phyloP scores from a whole-genome alignment of 2,113 vertebrate genomes.

The Lipotes vexillifer region DNA sequence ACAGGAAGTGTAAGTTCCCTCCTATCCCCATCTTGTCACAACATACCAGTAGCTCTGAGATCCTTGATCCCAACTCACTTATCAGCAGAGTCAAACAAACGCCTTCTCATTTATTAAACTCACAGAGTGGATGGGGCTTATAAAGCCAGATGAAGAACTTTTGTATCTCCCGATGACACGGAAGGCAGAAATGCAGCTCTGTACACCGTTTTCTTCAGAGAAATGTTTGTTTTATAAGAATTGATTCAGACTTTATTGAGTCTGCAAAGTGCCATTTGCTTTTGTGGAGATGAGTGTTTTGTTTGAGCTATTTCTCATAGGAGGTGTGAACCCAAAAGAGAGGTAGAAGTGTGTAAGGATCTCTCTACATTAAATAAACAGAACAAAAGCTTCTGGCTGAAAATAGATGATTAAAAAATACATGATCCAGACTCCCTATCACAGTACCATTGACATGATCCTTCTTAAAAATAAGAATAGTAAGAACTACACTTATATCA shows the following conservation, averaged over 20 bases:
- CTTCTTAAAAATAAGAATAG: neutral
- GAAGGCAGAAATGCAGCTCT: neutral
- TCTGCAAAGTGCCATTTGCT: neutral
- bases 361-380: neutral
- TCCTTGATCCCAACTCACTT: neutral
- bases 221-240: neutral
- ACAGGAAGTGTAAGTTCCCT: neutral
- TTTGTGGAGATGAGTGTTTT: neutral
- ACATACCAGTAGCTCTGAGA: neutral
- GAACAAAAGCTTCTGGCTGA: neutral
- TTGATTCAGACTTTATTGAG: neutral
- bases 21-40: neutral
- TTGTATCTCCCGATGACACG: neutral
- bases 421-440: neutral
- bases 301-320: neutral
- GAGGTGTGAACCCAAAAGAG: neutral
- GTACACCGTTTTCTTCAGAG: neutral
- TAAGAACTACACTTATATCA: neutral
- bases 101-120: neutral
- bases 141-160: neutral
- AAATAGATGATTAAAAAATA: neutral
- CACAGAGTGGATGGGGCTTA: neutral
- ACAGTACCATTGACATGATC: neutral
- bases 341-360: neutral
- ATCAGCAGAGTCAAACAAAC: neutral